These are phyloP conservation scores for Streptopelia turtur DNA, from an alignment of 2,797 vertebrate genomes.

Conservation along the genomic window DNA sequence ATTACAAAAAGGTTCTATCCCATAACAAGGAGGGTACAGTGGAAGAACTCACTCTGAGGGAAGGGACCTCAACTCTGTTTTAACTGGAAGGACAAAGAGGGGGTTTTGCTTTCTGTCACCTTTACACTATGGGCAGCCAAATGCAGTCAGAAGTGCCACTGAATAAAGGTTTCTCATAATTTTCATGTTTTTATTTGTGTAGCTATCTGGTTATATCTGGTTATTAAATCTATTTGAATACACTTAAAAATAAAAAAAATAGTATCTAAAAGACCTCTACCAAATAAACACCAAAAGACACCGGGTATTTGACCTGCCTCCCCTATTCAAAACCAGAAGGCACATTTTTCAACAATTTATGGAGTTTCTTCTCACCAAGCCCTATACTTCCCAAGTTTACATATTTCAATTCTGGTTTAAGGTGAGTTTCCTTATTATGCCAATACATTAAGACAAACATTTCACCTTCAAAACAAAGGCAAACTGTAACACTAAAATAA, in stretches of 20 bases:
- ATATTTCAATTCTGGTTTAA: neutral
- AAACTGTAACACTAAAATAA: neutral
- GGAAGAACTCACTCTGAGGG: neutral
- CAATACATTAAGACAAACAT: neutral
- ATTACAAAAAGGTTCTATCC: neutral
- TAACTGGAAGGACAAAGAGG: neutral
- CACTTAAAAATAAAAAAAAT: neutral
- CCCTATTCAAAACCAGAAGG: neutral
- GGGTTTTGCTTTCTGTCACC: neutral
- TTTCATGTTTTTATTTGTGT: neutral
- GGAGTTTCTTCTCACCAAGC: neutral
- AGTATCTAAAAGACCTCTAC: neutral
- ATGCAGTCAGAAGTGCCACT: neutral
- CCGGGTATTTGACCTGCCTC: neutral
- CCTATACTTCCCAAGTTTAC: neutral
- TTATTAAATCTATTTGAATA: neutral
- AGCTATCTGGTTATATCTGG: neutral
- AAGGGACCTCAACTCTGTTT: neutral
- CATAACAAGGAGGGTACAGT: neutral
- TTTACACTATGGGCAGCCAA: neutral
- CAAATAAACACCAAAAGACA: neutral
- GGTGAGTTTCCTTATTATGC: neutral
- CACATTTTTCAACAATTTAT: neutral
- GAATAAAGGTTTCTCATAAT: neutral
- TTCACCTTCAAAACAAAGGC: neutral